phyloP scores from a whole-genome alignment of 2,113 vertebrate genomes.

The Oryzias woworae region DNA sequence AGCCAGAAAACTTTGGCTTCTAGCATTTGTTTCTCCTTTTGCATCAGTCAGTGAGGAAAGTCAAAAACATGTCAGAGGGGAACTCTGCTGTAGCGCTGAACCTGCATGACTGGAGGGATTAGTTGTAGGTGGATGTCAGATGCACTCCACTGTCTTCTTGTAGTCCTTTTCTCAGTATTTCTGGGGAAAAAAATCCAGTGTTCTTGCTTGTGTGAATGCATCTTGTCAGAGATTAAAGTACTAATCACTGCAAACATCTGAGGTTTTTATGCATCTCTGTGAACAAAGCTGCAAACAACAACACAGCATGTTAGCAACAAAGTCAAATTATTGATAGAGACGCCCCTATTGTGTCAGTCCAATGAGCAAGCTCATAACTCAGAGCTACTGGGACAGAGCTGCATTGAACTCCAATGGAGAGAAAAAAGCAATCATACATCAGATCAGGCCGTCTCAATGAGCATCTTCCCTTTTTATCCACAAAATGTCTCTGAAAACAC shows the following conservation, averaged over 20 bases:
- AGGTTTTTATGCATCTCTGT: no score
- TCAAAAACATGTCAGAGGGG: constrained; percentile 12
- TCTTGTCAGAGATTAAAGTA: no score
- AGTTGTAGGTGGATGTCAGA: constrained; percentile 21
- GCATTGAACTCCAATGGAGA: constrained; percentile 70
- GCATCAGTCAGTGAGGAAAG: not conserved
- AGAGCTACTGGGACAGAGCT: constrained; percentile 52
- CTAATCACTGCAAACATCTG: no score
- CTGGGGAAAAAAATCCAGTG: not conserved
- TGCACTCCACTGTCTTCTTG: constrained; percentile 7
- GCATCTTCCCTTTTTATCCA: not conserved
- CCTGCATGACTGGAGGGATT: constrained; percentile 16
- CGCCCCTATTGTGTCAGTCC: constrained; percentile 70
- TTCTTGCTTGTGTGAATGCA: not conserved
- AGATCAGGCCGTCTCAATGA: constrained; percentile 9
- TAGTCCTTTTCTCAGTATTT: not conserved
- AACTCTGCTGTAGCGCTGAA: constrained; percentile 10
- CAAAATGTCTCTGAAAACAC: not conserved
- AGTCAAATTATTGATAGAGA: constrained; percentile 60
- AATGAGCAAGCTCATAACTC: constrained; percentile 61
- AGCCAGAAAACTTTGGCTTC: constrained; percentile 12
- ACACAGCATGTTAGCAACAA: constrained; percentile 25
- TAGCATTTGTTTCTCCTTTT: constrained; percentile 14
- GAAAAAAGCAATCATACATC: constrained; percentile 29
- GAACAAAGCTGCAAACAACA: not conserved